Conservation (phyloP, 2,888 invertebrate species). For the Amblyjoppa proteus region DNA sequence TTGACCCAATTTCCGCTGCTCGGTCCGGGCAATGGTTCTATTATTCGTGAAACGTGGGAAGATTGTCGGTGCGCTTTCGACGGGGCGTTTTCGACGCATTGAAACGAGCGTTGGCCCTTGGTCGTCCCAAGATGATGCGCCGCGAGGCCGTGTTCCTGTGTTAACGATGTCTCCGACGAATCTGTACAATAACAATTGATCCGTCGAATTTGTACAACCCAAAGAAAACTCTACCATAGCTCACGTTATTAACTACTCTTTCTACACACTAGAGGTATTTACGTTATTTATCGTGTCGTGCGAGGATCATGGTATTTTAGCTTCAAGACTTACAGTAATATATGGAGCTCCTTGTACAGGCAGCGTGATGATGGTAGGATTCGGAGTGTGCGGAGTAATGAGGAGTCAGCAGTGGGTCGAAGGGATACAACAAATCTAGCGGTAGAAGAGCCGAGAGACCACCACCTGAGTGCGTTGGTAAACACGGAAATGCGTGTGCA, state of each 20-base stretch:
- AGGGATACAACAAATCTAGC: constrained; percentile 83
- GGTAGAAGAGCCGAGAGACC: constrained; percentile 84
- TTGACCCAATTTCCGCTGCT: constrained; percentile 79
- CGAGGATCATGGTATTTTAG: constrained; percentile 71
- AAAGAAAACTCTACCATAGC: neutral
- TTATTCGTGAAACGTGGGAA: constrained; percentile 76
- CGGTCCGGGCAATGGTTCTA: constrained; percentile 82
- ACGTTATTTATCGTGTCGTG: constrained; percentile 47
- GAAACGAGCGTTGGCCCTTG: constrained; percentile 66
- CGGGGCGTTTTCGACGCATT: constrained; percentile 60
- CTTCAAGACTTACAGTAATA: constrained; percentile 83
- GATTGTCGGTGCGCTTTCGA: constrained; percentile 71
- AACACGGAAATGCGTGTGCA: constrained; percentile 12
- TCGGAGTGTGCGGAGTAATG: constrained; percentile 84
- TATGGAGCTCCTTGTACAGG: constrained; percentile 83
- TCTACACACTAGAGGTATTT: neutral
- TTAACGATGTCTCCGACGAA: constrained; percentile 67
- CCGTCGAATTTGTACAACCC: neutral
- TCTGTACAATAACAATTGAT: constrained; percentile 64
- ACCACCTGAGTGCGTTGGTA: constrained; percentile 78
- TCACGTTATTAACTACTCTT: neutral
- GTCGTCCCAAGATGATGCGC: constrained; percentile 39
- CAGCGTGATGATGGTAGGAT: constrained; percentile 84
- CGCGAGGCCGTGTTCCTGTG: constrained; percentile 72
- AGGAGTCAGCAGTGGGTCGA: constrained; percentile 84